phyloP scores from a whole-genome alignment of 2,113 vertebrate genomes.

The Thamnophis sirtalis region DNA sequence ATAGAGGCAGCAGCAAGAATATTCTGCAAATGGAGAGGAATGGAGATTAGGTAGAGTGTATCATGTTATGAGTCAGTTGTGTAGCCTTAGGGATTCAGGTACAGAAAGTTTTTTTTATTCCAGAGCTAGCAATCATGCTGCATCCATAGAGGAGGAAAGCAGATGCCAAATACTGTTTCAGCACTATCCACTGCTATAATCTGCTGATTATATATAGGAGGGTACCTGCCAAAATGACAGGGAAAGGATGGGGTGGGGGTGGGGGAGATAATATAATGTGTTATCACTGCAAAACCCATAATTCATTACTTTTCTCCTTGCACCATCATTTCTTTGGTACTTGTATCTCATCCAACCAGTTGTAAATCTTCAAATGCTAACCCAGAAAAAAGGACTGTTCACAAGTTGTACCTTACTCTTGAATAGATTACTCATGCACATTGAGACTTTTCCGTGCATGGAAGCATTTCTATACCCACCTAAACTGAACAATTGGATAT shows the following conservation, averaged over 20 bases:
- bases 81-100: background rate
- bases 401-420: background rate
- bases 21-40: background rate
- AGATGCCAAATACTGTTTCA: background rate
- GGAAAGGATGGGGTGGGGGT: background rate
- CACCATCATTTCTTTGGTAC: background rate
- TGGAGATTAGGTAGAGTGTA: background rate
- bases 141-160: background rate
- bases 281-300: background rate
- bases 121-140: background rate
- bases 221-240: background rate
- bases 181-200: background rate
- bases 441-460: background rate
- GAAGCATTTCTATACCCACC: background rate
- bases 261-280: background rate
- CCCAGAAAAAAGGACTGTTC: background rate
- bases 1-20: background rate
- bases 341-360: background rate
- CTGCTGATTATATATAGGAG: background rate
- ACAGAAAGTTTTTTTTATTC: background rate
- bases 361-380: background rate
- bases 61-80: background rate
- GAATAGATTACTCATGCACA: background rate
- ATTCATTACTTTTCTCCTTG: background rate
- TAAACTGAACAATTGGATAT: background rate